Conservation (phyloP, 2,888 invertebrate species). For the Drosophila mayaguana region DNA sequence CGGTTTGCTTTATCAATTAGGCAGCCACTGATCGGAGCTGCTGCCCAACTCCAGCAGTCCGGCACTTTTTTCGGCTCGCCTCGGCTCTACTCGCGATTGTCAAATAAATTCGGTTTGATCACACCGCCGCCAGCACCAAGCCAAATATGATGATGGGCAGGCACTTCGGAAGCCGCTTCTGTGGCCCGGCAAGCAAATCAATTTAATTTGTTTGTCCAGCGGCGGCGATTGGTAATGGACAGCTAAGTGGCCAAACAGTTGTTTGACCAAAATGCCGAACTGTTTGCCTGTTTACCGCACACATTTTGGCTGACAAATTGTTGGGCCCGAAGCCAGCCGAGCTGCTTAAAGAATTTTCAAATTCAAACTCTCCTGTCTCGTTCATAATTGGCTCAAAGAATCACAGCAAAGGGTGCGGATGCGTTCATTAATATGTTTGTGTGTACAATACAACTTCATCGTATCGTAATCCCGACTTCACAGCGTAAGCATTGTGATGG, state of each 20-base stretch:
- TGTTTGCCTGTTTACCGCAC: conserved; percentile 41
- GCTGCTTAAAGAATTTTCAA: background rate
- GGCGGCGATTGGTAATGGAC: conserved; percentile 77
- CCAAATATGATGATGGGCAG: conserved; percentile 32
- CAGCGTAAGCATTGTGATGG: conserved; percentile 47
- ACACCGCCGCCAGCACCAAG: conserved; percentile 43
- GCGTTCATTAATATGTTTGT: conserved; percentile 44
- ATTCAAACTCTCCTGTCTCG: conserved; percentile 6
- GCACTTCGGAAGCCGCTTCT: conserved; percentile 80
- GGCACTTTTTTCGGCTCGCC: conserved; percentile 46
- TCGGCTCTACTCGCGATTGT: conserved; percentile 51
- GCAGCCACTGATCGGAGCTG: conserved; percentile 54
- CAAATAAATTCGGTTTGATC: conserved; percentile 67
- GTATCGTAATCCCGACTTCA: conserved; percentile 62
- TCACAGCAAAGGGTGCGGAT: conserved; percentile 15
- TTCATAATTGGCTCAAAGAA: conserved; percentile 27
- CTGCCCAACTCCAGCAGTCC: background rate
- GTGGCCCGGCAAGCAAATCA: conserved; percentile 69
- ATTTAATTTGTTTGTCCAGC: conserved; percentile 77
- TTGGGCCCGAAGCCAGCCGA: conserved; percentile 15
- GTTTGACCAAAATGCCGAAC: conserved; percentile 50
- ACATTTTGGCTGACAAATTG: conserved; percentile 72
- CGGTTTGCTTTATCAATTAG: conserved; percentile 74
- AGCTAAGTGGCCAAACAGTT: conserved; percentile 76
- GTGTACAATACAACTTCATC: conserved; percentile 64